phyloP scores from a whole-genome alignment of 2,888 invertebrate genomes.

The Coecobrya sp. region DNA sequence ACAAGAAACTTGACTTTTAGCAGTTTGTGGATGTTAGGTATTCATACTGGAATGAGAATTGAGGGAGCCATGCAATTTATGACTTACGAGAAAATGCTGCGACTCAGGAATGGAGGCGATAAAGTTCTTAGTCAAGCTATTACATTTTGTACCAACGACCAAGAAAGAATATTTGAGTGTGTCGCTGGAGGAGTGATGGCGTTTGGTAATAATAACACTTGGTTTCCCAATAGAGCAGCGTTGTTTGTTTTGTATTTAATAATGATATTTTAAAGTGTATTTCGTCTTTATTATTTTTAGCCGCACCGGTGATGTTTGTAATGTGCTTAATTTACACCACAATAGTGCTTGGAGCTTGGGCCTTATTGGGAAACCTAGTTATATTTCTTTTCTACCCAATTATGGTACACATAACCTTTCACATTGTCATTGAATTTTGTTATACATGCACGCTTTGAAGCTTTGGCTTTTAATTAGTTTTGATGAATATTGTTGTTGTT shows the following conservation, averaged over 20 bases:
- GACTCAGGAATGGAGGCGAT: conserved; percentile 87
- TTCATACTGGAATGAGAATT: conserved; percentile 87
- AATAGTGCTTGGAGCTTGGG: conserved; percentile 88
- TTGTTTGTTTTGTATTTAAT: no score
- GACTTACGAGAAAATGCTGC: conserved; percentile 88
- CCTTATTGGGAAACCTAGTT: conserved; percentile 88
- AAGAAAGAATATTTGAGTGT: conserved; percentile 88
- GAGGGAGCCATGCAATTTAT: conserved; percentile 87
- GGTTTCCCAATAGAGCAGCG: neutral
- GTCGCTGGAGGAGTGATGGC: conserved; percentile 87
- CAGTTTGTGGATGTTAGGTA: conserved; percentile 87
- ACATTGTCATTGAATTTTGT: no score
- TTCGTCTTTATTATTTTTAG: conserved; percentile 84
- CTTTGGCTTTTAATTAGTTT: neutral
- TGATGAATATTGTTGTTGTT: conserved; percentile 70
- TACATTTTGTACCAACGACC: conserved; percentile 88
- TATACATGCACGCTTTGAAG: no score
- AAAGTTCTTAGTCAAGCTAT: conserved; percentile 88
- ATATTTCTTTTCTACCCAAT: conserved; percentile 88
- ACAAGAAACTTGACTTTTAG: conserved; percentile 87
- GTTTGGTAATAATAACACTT: conserved; percentile 84
- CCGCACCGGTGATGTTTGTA: conserved; percentile 87
- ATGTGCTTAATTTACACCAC: conserved; percentile 88
- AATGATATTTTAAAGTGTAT: neutral
- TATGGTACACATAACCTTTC: conserved; percentile 88